Evolutionary conservation across 1,140 invertebrate species (phyloP).

Genomic region (Cydia amplana): DNA sequence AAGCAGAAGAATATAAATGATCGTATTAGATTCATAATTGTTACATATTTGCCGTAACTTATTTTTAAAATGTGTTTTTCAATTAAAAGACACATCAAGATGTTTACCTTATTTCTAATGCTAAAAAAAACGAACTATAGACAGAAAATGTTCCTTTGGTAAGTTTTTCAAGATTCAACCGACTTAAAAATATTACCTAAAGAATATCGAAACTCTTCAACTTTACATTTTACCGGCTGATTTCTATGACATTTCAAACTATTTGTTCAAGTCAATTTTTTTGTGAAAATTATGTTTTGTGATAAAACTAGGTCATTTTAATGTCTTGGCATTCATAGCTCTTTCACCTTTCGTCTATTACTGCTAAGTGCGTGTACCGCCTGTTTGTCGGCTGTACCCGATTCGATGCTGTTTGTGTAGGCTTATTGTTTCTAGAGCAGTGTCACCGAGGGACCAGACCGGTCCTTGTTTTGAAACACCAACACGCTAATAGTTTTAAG

Average conservation of each 20-base stretch:
- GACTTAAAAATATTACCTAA: too few species aligned
- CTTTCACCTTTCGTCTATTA: neutral
- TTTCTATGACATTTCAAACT: neutral
- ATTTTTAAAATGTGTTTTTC: too few species aligned
- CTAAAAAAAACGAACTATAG: too few species aligned
- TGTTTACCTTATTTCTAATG: too few species aligned
- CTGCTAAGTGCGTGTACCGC: slow-evolving; percentile 38
- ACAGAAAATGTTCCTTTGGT: too few species aligned
- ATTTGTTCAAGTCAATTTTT: slow-evolving; percentile 37
- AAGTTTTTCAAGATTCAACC: too few species aligned
- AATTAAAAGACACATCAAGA: too few species aligned
- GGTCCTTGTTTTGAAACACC: slow-evolving; percentile 16
- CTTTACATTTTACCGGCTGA: neutral
- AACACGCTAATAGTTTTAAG: neutral
- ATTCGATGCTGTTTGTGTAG: slow-evolving; percentile 37
- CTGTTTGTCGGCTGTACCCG: slow-evolving; percentile 38
- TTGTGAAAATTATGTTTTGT: slow-evolving; percentile 22
- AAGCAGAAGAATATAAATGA: too few species aligned
- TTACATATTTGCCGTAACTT: too few species aligned
- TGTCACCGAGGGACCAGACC: neutral
- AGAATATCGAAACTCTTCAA: too few species aligned
- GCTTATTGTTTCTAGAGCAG: slow-evolving; percentile 16
- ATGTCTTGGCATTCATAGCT: neutral
- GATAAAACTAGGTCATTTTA: neutral
- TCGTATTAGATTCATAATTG: too few species aligned